Evolutionary conservation across 1,140 invertebrate species (phyloP), one percentile per base, ranked within the genome.

Genomic region (Zaprionus taronus): DNA sequence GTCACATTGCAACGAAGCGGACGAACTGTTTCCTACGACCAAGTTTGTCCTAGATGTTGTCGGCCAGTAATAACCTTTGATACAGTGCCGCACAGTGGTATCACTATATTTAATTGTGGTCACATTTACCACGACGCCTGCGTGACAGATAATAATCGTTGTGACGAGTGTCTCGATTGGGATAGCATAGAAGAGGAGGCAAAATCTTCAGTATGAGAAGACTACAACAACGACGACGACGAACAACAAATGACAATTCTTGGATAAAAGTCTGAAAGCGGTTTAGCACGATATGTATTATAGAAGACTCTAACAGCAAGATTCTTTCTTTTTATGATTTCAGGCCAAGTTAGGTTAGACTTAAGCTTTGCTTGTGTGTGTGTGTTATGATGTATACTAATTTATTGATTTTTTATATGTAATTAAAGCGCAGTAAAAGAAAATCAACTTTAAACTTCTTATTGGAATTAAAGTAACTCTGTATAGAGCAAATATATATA

Each of bases 51-150:
- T 73, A 95, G 95, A 44, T 98, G 97, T 91, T 95, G 96, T 86
- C 94, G 95, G 61, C 94, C 95, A 81, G 94, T 98, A 65, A 53
- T 91, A 15, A 93, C 95, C 55, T 95, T 94, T 94, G 96, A 93
- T 81, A 91, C 93, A 38, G 93, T 93, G 93, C 96, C 96, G 90
- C 95, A 95, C 12, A 95, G 94, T 81, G 95, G 96, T 92, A 93
- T 98, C 76, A 93, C 96, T 69, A 94, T 97, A 49, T 99, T 98
- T 92, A 96, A 97, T 91, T 99, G 98, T 91, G 96, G 96, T 74
- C 98, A 99, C 93, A 95, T 95, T 1, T 99, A 98, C 92, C 98
- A 99, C 93, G 95, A 96, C 91, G 95, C 95, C 69, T 99, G 98
- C 93, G 92, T 98, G 75, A 95, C 95, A 0, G 93, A 93, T 84